phyloP scores from a whole-genome alignment of 2,888 invertebrate species.

The Papilio gigon region DNA sequence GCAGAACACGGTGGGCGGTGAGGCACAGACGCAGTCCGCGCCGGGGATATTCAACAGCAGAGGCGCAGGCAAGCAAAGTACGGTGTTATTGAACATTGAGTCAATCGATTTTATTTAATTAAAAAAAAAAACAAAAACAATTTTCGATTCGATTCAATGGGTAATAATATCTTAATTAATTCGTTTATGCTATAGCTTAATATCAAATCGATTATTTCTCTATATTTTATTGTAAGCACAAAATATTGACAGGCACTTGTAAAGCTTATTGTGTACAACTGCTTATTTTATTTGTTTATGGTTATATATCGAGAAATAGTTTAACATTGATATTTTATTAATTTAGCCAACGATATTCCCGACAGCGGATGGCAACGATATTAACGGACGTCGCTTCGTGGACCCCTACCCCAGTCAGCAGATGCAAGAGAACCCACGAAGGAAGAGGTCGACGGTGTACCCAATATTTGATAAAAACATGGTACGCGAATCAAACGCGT shows the following conservation, averaged over 20 bases:
- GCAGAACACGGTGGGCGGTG: conserved; percentile 67
- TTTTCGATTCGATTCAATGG: conserved; percentile 44
- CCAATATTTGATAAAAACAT: conserved; percentile 61
- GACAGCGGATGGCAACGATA: conserved; percentile 79
- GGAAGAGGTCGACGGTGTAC: conserved; percentile 69
- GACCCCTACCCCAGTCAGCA: conserved; percentile 77
- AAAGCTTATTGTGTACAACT: conserved; percentile 9
- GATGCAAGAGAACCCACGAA: conserved; percentile 75
- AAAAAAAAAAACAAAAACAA: not conserved
- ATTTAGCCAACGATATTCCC: conserved; percentile 74
- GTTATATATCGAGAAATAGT: conserved; percentile 29
- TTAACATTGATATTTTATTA: conserved; percentile 63
- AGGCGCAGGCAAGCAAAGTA: conserved; percentile 76
- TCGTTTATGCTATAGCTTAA: not conserved
- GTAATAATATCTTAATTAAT: conserved; percentile 44
- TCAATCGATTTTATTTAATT: conserved; percentile 38
- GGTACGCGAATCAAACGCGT: conserved; percentile 53
- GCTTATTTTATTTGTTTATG: not conserved
- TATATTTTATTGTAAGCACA: not conserved
- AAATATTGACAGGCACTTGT: conserved; percentile 5
- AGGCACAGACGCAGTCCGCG: conserved; percentile 68
- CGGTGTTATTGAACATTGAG: conserved; percentile 56
- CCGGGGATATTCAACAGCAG: conserved; percentile 76
- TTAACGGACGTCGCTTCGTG: conserved; percentile 72
- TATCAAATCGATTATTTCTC: conserved; percentile 6